Percentiles rank a stretch among this genome's conserved stretches.
phyloP scores from a whole-genome alignment of 2,113 vertebrate genomes.

The Indri indri region DNA sequence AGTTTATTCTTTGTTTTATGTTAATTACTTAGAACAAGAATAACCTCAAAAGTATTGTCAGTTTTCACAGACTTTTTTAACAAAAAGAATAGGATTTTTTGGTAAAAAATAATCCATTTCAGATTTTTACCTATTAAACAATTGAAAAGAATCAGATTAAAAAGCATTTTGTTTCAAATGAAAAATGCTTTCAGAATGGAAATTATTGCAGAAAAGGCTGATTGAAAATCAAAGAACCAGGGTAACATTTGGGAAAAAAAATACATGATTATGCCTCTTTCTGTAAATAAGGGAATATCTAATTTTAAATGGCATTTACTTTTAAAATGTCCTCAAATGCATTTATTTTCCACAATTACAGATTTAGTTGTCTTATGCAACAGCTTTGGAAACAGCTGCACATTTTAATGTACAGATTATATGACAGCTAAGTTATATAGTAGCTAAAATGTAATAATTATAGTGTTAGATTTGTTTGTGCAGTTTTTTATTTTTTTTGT shows the following conservation, averaged over 20 bases:
- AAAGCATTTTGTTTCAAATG: conserved; percentile 47
- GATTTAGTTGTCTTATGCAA: not conserved
- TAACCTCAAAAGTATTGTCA: conserved; percentile 37
- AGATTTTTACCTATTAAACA: conserved; percentile 46
- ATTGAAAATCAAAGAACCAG: conserved; percentile 9
- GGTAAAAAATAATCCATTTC: not conserved
- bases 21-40: conserved; percentile 12
- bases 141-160: conserved; percentile 4
- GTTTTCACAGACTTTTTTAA: not conserved
- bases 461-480: conserved; percentile 29
- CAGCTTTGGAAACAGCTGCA: conserved; percentile 7
- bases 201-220: conserved; percentile 24
- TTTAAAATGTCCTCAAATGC: conserved; percentile 24
- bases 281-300: conserved; percentile 47
- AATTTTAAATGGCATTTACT: conserved; percentile 56
- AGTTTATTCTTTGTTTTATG: conserved; percentile 42
- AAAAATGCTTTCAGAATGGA: conserved; percentile 37
- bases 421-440: not conserved
- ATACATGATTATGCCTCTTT: not conserved
- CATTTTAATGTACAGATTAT: conserved; percentile 20
- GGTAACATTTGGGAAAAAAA: not conserved
- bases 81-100: too few species aligned
- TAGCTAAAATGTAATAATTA: conserved; percentile 30
- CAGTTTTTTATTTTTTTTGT: not conserved
- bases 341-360: conserved; percentile 11